These are phyloP conservation scores for Conus betulinus DNA, from an alignment of 1,140 invertebrate genomes.

Conservation along the genomic window DNA sequence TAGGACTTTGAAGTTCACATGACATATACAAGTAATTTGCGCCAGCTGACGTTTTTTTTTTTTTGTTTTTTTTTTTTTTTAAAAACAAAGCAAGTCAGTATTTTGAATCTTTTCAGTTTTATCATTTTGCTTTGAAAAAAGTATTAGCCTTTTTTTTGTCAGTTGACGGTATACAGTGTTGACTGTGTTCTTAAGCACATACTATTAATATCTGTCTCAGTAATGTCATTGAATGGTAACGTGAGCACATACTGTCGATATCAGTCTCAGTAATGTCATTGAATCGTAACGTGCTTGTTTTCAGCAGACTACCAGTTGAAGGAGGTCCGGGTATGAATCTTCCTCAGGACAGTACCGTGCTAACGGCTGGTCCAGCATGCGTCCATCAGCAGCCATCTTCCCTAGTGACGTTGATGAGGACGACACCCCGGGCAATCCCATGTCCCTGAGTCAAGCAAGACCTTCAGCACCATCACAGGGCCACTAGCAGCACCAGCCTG, in stretches of 20 bases:
- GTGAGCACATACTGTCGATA: too few species aligned
- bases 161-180: too few species aligned
- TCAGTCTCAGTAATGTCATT: background rate
- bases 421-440: constrained; percentile 47
- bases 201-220: background rate
- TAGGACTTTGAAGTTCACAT: too few species aligned
- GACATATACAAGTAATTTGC: too few species aligned
- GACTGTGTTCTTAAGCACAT: too few species aligned
- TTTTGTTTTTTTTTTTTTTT: too few species aligned
- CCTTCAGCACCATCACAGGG: constrained; percentile 26
- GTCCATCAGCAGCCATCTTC: constrained; percentile 61
- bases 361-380: constrained; percentile 45
- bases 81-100: too few species aligned
- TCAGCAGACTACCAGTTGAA: constrained; percentile 65
- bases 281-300: background rate
- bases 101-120: too few species aligned
- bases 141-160: too few species aligned
- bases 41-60: too few species aligned
- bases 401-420: constrained; percentile 68
- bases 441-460: constrained; percentile 58
- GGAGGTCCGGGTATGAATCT: constrained; percentile 68
- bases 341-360: constrained; percentile 66
- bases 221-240: background rate
- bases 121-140: too few species aligned
- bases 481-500: constrained; percentile 63